Evolutionary conservation across 2,888 invertebrate genomes (phyloP), one percentile per base, ranked within the genome.

Genomic region (Drosophila neotestacea): DNA sequence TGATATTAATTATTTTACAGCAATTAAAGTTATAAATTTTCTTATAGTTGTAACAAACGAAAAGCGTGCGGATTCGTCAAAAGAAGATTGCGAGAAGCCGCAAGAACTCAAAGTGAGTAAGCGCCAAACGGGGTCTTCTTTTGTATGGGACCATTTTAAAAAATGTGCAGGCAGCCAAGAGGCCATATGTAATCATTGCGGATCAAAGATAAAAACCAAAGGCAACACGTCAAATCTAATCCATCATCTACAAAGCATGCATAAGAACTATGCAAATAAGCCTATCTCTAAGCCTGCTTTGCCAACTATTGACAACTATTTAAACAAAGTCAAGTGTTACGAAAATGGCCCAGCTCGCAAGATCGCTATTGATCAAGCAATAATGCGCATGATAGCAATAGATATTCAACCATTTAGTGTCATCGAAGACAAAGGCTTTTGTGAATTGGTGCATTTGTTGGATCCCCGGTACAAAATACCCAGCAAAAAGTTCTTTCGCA

Each of bases 381-480:
- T 87, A 42, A 54, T 89, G 51, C 52, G 65, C 39, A 79, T 47
- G 47, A 47, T 48, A 32, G 48, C 48, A 7, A 34, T 16, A 32
- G 34, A 48, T 89, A 86, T 84, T 70, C 88, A 90, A 58, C 87
- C 90, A 30, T 85, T 90, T 59, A 74, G 70, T 51, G 77, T 90
- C 32, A 89, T 90, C 11, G 82, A 90, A 54, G 86, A 89, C 75
- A 58, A 67, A 22, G 88, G 90, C 56, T 89, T 90, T 77, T 70
- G 60, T 69, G 69, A 84, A 56, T 85, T 89, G 46, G 70, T 85
- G 34, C 63, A 79, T 56, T 69, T 66, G 56, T 60, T 89, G 46
- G 83, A 85, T 71, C 84, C 86, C n/a, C 69, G 44, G 9, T 46
- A 46, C 28, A 28, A 46, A 28, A 46, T 46, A 27, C 44, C 22